Evolutionary conservation across 2,113 vertebrate genomes (phyloP).

Genomic region (Prunella fulvescens): DNA sequence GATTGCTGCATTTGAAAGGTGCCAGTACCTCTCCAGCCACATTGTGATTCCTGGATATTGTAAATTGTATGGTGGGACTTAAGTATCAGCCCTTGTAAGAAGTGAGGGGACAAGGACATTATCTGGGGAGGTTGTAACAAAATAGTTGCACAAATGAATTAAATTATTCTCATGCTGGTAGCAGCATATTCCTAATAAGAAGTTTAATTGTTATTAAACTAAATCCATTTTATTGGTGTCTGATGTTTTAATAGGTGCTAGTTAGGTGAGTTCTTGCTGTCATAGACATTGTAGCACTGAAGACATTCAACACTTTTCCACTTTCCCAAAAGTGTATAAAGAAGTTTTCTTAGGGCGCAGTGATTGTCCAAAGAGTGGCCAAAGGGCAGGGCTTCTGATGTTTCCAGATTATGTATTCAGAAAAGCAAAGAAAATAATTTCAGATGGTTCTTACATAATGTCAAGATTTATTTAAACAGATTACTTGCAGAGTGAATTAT

Average conservation of each 20-base stretch:
- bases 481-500: constrained; percentile 37
- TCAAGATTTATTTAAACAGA: constrained; percentile 32
- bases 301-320: neutral
- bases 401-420: neutral
- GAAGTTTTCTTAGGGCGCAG: neutral
- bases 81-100: neutral
- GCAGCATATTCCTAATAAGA: neutral
- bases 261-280: neutral
- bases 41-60: neutral
- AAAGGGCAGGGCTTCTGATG: neutral
- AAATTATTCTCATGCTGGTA: neutral
- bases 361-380: neutral
- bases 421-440: constrained; percentile 20
- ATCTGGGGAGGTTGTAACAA: neutral
- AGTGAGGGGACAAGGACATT: neutral
- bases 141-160: neutral
- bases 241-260: neutral
- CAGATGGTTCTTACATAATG: constrained; percentile 38
- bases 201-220: neutral
- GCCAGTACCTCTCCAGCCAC: neutral
- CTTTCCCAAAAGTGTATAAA: neutral
- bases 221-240: neutral
- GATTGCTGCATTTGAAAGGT: neutral
- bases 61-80: neutral
- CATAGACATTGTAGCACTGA: neutral